A percentile compares a stretch with the other conserved stretches of the same genome.
These are phyloP conservation scores for Laticauda colubrina DNA, from an alignment of 2,113 vertebrate species.

Conservation along the genomic window DNA sequence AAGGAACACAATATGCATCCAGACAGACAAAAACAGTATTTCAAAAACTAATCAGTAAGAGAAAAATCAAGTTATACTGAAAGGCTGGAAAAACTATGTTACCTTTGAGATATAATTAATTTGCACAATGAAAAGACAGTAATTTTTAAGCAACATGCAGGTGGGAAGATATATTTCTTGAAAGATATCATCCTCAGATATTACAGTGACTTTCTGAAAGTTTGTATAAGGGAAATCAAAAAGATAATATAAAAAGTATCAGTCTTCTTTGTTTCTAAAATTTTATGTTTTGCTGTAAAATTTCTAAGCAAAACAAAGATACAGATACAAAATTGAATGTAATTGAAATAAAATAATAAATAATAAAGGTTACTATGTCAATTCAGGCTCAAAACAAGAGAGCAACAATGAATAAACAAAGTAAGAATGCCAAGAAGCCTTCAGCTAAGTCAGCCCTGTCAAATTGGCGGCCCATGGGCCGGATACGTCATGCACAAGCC, in stretches of 20 bases:
- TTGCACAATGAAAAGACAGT: neutral
- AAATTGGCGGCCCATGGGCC: too few species aligned
- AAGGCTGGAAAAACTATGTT: neutral
- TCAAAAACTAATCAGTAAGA: neutral
- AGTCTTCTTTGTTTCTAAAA: neutral
- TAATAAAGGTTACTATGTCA: neutral
- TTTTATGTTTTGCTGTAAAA: neutral
- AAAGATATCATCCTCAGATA: neutral
- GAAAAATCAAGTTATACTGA: neutral
- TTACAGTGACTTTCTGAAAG: neutral
- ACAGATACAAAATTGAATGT: neutral
- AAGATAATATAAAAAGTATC: neutral
- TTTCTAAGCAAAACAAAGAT: neutral
- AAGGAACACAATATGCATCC: neutral
- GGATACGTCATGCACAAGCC: too few species aligned
- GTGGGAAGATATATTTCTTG: neutral
- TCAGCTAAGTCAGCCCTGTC: neutral
- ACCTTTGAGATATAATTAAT: neutral
- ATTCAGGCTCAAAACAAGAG: neutral
- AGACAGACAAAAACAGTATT: conserved; percentile 2
- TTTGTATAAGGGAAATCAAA: neutral
- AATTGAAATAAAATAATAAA: neutral
- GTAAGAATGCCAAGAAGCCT: neutral
- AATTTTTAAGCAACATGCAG: neutral
- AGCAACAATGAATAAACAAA: neutral